phyloP scores from a whole-genome alignment of 2,113 vertebrate genomes.

The Austrofundulus limnaeus region DNA sequence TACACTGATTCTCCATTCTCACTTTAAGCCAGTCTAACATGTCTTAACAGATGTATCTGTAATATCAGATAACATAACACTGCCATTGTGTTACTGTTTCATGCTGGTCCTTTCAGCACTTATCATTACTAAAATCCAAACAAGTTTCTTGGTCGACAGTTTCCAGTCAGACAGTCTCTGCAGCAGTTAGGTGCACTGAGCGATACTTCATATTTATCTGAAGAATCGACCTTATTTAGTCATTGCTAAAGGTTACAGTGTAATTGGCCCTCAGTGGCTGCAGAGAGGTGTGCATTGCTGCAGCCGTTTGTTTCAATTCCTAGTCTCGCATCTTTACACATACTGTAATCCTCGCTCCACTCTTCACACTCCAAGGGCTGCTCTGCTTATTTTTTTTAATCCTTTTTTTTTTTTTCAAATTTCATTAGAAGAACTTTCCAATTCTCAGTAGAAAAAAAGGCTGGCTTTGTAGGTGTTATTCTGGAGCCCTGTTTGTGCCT shows the following conservation, averaged over 20 bases:
- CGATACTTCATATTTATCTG: slow-evolving; percentile 44
- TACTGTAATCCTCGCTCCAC: slow-evolving; percentile 14
- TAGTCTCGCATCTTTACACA: slow-evolving; percentile 9
- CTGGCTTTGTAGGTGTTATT: slow-evolving; percentile 47
- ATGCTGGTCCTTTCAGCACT: background rate
- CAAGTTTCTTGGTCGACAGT: slow-evolving; percentile 10
- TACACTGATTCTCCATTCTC: background rate
- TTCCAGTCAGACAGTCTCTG: slow-evolving; percentile 16
- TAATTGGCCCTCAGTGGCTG: slow-evolving; percentile 56
- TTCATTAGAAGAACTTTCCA: slow-evolving; percentile 37
- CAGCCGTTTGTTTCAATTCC: slow-evolving; percentile 38
- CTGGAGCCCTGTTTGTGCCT: slow-evolving; percentile 5
- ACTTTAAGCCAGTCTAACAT: background rate
- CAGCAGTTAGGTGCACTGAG: slow-evolving; percentile 28
- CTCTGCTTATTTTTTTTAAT: background rate
- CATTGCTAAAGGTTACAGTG: slow-evolving; percentile 50
- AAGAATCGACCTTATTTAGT: slow-evolving; percentile 44
- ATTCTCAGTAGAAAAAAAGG: slow-evolving; percentile 8
- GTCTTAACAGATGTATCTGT: slow-evolving; percentile 4
- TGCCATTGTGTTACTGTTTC: background rate
- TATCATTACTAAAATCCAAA: slow-evolving; percentile 15
- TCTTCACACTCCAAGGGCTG: slow-evolving; percentile 1
- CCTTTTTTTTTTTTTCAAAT: slow-evolving; percentile 19
- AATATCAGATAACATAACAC: background rate
- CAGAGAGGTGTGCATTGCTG: slow-evolving; percentile 6